Conservation (phyloP, 2,797 vertebrate species). For the Adelosebastes latens region DNA sequence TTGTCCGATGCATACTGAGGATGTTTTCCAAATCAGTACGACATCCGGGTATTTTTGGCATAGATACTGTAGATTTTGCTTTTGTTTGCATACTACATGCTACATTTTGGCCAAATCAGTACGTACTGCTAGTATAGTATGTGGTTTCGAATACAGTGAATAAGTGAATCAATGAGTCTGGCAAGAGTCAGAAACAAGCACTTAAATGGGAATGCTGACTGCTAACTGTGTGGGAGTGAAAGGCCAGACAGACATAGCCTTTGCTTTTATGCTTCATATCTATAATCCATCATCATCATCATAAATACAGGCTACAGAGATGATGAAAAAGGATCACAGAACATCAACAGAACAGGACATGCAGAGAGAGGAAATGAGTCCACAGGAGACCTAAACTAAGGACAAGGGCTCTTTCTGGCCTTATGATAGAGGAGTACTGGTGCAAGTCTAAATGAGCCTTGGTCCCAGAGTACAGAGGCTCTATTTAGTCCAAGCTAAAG, state of each 20-base stretch:
- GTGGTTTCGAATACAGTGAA: too few species aligned
- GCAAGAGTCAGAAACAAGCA: not conserved
- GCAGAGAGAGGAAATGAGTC: slow-evolving; percentile 15
- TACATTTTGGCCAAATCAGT: too few species aligned
- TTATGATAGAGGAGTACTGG: not conserved
- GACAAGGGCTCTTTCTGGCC: slow-evolving; percentile 7
- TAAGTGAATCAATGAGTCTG: not conserved
- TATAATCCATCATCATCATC: not conserved
- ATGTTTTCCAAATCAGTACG: too few species aligned
- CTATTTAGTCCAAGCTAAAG: slow-evolving; percentile 17
- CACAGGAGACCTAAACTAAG: slow-evolving; percentile 19
- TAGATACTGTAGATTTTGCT: too few species aligned
- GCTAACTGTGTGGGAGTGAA: slow-evolving; percentile 34
- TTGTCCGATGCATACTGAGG: too few species aligned
- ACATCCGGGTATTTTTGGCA: too few species aligned
- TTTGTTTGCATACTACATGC: too few species aligned
- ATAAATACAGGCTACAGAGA: slow-evolving; percentile 5
- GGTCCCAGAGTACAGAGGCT: slow-evolving; percentile 16
- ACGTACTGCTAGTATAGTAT: too few species aligned
- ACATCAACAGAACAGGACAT: slow-evolving; percentile 22
- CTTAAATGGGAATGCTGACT: slow-evolving; percentile 3
- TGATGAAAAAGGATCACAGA: slow-evolving; percentile 23
- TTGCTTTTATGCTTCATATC: slow-evolving; percentile 20
- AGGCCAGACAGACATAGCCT: slow-evolving; percentile 33
- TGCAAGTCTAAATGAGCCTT: slow-evolving; percentile 39